Percentiles rank a stretch among this genome's conserved stretches.
These are phyloP conservation scores for Apis cerana DNA, from an alignment of 1,140 invertebrate genomes.

Conservation along the genomic window DNA sequence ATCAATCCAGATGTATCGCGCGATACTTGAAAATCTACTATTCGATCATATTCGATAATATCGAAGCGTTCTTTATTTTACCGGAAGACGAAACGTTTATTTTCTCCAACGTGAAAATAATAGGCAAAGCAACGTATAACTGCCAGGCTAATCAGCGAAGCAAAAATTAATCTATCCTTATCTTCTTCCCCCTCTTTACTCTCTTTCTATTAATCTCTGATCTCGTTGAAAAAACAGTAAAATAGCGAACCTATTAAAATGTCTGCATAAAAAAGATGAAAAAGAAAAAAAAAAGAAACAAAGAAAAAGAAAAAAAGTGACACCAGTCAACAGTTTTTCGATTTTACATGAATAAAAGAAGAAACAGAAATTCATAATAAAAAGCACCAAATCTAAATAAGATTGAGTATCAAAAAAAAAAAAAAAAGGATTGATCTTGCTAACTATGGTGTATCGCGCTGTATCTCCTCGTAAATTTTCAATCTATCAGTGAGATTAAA, in stretches of 20 bases:
- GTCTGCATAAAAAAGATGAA: constrained; percentile 37
- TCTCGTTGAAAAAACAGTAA: constrained; percentile 19
- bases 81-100: constrained; percentile 18
- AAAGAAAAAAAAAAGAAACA: constrained; percentile 17
- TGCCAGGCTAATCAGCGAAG: constrained; percentile 66
- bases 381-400: background rate
- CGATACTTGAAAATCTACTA: constrained; percentile 17
- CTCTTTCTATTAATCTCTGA: background rate
- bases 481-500: background rate
- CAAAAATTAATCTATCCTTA: constrained; percentile 53
- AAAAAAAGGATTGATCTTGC: background rate
- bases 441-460: background rate
- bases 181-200: background rate
- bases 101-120: constrained; percentile 54
- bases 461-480: background rate
- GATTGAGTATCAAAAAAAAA: background rate
- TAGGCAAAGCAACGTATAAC: constrained; percentile 66
- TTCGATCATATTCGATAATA: constrained; percentile 31
- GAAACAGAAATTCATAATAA: background rate
- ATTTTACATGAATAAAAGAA: background rate
- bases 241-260: constrained; percentile 61
- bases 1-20: constrained; percentile 45
- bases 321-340: constrained; percentile 51
- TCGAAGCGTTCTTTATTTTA: constrained; percentile 7
- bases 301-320: constrained; percentile 28